Evolutionary conservation across 2,113 vertebrate species (phyloP).

Genomic region (Rafetus swinhoei): DNA sequence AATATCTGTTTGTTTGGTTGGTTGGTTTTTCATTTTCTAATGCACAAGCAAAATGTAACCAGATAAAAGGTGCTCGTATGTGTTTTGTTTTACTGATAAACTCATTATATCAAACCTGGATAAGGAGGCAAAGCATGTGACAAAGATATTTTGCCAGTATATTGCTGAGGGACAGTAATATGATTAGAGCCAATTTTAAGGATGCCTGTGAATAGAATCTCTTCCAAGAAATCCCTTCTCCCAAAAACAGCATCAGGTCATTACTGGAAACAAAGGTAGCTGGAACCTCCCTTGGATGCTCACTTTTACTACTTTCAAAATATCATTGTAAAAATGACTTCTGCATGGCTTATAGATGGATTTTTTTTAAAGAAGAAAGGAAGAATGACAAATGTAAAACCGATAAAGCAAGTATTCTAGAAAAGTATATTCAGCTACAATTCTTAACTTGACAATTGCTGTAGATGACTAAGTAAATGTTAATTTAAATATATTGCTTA

Average conservation of each 20-base stretch:
- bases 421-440: neutral
- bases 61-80: neutral
- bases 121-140: neutral
- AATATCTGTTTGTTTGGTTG: neutral
- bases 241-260: neutral
- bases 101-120: neutral
- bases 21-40: neutral
- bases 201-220: too few relatives aligned
- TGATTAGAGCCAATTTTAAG: neutral
- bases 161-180: neutral
- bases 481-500: neutral
- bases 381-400: neutral
- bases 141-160: neutral
- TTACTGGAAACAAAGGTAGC: neutral
- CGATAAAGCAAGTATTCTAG: neutral
- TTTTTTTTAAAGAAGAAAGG: too few relatives aligned
- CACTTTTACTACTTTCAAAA: too few relatives aligned
- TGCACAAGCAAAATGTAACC: neutral
- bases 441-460: neutral
- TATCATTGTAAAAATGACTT: too few relatives aligned
- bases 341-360: too few relatives aligned
- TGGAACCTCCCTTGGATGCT: neutral
- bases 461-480: neutral
- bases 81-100: neutral
- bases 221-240: neutral